Evolutionary conservation across 2,797 vertebrate species (phyloP).

Genomic region (Pseudochromis fuscus): DNA sequence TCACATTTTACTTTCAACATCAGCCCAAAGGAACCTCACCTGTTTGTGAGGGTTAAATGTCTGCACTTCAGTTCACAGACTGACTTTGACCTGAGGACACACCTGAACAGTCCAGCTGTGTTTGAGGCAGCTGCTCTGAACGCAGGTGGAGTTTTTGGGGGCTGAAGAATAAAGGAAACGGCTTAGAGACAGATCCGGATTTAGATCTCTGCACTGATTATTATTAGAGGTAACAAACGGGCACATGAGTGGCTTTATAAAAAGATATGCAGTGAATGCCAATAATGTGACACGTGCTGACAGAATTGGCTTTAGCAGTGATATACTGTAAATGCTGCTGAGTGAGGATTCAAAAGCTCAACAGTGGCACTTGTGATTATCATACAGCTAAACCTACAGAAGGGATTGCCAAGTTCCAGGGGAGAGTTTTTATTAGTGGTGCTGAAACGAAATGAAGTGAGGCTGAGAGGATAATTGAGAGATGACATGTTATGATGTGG

Average conservation of each 20-base stretch:
- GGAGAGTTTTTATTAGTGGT: constrained; percentile 39
- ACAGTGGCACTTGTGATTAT: background rate
- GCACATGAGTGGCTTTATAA: constrained; percentile 25
- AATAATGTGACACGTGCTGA: constrained; percentile 33
- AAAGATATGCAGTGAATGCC: constrained; percentile 23
- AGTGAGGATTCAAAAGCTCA: constrained; percentile 27
- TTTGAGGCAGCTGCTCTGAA: constrained; percentile 1
- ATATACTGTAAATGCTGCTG: constrained; percentile 12
- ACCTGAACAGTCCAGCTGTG: background rate
- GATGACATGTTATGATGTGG: constrained; percentile 43
- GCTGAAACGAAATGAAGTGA: constrained; percentile 24
- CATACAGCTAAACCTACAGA: constrained; percentile 4
- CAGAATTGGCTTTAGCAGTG: constrained; percentile 30
- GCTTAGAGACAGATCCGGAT: constrained; percentile 38
- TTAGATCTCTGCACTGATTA: constrained; percentile 32
- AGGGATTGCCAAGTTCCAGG: constrained; percentile 14
- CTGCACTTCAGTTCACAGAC: background rate
- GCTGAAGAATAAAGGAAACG: constrained; percentile 24
- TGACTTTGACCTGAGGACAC: background rate
- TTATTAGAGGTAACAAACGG: constrained; percentile 15
- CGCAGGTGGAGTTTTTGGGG: constrained; percentile 2
- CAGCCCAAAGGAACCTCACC: background rate
- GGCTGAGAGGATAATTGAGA: constrained; percentile 30
- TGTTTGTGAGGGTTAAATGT: background rate
- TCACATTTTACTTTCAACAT: background rate